phyloP scores from a whole-genome alignment of 1,140 invertebrate species.

The Zaprionus taronus region DNA sequence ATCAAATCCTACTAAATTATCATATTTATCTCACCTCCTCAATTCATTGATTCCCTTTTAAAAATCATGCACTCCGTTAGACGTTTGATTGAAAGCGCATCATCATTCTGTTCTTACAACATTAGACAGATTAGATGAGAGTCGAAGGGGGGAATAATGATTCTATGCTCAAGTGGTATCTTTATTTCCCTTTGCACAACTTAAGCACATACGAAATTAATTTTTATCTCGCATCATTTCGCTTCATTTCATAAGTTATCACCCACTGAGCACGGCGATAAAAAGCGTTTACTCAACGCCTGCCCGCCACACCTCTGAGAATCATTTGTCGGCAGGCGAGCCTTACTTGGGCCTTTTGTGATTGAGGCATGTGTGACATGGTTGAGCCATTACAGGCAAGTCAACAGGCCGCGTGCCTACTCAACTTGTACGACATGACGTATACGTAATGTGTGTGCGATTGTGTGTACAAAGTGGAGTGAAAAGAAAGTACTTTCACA shows the following conservation, averaged over 20 bases:
- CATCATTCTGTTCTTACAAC: not conserved
- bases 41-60: not conserved
- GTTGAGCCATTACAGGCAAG: constrained; percentile 58
- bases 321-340: constrained; percentile 23
- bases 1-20: too few relatives aligned
- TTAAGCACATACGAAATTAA: constrained; percentile 56
- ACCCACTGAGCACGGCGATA: constrained; percentile 45
- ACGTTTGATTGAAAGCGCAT: not conserved
- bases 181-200: constrained; percentile 16
- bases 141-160: not conserved
- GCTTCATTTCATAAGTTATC: constrained; percentile 73
- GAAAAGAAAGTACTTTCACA: constrained; percentile 40
- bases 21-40: too few relatives aligned
- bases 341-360: constrained; percentile 33
- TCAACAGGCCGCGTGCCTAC: constrained; percentile 51
- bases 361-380: constrained; percentile 48
- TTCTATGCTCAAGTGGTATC: constrained; percentile 10
- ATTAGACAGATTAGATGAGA: not conserved
- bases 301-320: constrained; percentile 7
- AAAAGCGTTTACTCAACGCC: constrained; percentile 40
- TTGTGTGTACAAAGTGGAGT: constrained; percentile 27
- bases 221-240: constrained; percentile 70
- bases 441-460: constrained; percentile 48
- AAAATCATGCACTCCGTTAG: not conserved
- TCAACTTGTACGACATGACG: constrained; percentile 55